These are phyloP conservation scores for Hybognathus amarus DNA, from an alignment of 2,797 vertebrate genomes.

Conservation along the genomic window DNA sequence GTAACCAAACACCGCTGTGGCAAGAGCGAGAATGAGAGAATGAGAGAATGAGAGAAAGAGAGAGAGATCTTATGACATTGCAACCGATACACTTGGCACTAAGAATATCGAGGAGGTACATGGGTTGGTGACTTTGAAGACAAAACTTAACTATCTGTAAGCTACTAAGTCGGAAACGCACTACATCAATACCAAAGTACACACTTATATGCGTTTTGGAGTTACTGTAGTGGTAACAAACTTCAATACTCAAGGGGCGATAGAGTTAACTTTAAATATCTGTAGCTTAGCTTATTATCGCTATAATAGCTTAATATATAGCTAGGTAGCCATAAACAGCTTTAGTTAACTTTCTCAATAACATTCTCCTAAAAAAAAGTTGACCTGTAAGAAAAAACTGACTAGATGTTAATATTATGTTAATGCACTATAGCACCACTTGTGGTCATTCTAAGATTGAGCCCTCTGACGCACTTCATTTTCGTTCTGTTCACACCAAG, in stretches of 20 bases:
- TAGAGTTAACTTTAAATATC: background rate
- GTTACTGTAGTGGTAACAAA: background rate
- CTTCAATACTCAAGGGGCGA: background rate
- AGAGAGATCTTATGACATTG: constrained; percentile 59
- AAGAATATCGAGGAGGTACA: constrained; percentile 42
- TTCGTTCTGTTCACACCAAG: too few relatives aligned
- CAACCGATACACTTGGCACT: constrained; percentile 54
- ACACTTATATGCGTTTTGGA: background rate
- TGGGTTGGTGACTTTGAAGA: constrained; percentile 54
- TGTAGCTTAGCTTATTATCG: too few relatives aligned
- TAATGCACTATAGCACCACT: constrained; percentile 8
- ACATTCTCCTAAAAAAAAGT: background rate
- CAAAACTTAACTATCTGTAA: constrained; percentile 34
- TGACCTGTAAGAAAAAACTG: background rate
- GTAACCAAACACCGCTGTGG: constrained; percentile 72
- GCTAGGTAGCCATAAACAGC: background rate
- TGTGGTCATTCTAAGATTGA: background rate
- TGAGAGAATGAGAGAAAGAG: constrained; percentile 37
- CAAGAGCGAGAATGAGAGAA: constrained; percentile 37
- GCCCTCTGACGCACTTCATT: too few relatives aligned
- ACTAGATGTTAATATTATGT: too few relatives aligned
- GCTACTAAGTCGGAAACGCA: constrained; percentile 17
- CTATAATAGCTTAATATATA: background rate
- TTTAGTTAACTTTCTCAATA: too few relatives aligned
- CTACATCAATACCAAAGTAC: background rate